phyloP scores from a whole-genome alignment of 2,113 vertebrate genomes.

The Phoenicopterus ruber region DNA sequence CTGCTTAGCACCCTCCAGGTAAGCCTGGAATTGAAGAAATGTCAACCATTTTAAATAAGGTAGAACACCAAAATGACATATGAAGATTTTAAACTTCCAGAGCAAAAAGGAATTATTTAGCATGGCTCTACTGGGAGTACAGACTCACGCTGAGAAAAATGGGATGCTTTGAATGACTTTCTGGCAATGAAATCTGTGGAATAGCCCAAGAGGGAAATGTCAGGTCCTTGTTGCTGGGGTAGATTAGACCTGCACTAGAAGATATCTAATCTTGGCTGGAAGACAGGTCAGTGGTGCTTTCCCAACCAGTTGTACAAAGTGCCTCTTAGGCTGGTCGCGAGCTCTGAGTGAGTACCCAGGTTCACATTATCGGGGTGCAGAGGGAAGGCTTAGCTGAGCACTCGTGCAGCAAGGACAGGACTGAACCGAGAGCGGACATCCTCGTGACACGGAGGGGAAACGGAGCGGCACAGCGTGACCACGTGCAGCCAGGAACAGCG shows the following conservation, averaged over 20 bases:
- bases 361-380: neutral
- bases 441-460: accelerated
- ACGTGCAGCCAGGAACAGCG: accelerated
- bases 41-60: conserved; percentile 49
- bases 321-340: neutral
- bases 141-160: conserved; percentile 5
- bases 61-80: conserved; percentile 40
- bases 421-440: accelerated
- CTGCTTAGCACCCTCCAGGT: conserved; percentile 54
- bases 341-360: neutral
- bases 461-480: accelerated
- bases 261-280: neutral
- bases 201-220: conserved; percentile 33
- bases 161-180: conserved; percentile 36
- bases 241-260: neutral
- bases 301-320: accelerated
- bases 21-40: conserved; percentile 53
- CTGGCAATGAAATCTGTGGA: conserved; percentile 4
- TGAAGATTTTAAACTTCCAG: conserved; percentile 53
- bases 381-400: neutral
- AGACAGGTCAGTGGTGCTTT: neutral
- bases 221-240: neutral
- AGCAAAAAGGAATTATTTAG: conserved; percentile 62
- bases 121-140: conserved; percentile 42
- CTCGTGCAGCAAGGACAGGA: neutral